Evolutionary conservation across 30 jellyfish, hydroid and myxozoan species (phyloP).

Genomic region (Haliclystus octoradiatus): DNA sequence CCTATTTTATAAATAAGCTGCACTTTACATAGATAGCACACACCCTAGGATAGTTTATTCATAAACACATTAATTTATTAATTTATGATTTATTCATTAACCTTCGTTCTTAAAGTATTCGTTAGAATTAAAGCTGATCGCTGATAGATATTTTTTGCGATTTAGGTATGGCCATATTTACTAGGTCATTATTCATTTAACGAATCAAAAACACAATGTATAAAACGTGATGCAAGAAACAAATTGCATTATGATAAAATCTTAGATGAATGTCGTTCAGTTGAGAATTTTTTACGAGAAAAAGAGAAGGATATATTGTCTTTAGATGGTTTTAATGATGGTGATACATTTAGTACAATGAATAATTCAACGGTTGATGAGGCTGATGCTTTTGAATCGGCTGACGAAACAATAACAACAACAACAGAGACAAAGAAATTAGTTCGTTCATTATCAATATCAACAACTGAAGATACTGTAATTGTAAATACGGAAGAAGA

Average conservation of each 20-base stretch:
- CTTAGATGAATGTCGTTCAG: slow-evolving; percentile 67
- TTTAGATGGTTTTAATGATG: slow-evolving; percentile 81
- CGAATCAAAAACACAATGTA: slow-evolving; percentile 32
- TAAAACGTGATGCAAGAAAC: slow-evolving; percentile 23
- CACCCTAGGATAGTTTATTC: too few species aligned
- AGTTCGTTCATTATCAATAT: background rate
- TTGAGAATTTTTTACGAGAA: slow-evolving; percentile 56
- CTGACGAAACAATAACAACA: background rate
- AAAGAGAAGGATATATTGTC: slow-evolving; percentile 75
- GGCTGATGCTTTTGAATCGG: background rate
- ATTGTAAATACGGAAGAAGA: background rate
- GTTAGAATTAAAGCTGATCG: too few species aligned
- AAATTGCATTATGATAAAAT: slow-evolving; percentile 41
- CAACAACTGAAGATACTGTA: background rate
- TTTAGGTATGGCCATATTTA: slow-evolving; percentile 96
- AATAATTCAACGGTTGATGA: background rate
- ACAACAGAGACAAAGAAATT: background rate
- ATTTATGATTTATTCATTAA: too few species aligned
- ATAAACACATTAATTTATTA: too few species aligned
- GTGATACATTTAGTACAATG: slow-evolving; percentile 24
- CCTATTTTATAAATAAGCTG: too few species aligned
- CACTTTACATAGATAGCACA: too few species aligned
- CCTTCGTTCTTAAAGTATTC: too few species aligned
- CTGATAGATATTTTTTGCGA: too few species aligned
- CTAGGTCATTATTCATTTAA: slow-evolving; percentile 73